Evolutionary conservation across 2,888 invertebrate genomes (phyloP).

Genomic region (Salpingus planirostris): DNA sequence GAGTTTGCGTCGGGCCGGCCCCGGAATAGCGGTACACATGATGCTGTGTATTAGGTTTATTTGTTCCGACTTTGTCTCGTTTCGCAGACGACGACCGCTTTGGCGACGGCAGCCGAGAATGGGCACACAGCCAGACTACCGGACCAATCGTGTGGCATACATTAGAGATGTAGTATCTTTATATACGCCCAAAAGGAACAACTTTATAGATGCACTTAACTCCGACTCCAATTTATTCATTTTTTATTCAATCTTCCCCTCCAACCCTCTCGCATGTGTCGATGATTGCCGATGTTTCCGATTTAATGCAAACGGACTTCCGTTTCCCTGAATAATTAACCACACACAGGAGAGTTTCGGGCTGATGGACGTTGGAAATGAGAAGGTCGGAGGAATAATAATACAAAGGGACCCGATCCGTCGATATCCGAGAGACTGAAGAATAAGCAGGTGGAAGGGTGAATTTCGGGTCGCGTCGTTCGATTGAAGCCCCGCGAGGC

Average conservation of each 20-base stretch:
- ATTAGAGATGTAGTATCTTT: conserved; percentile 12
- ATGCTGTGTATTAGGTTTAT: conserved; percentile 13
- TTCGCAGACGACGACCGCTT: conserved; percentile 10
- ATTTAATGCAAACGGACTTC: no score
- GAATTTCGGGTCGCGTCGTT: no score
- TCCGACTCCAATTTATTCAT: conserved; percentile 6
- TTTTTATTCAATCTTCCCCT: conserved; percentile 3
- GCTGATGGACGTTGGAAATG: no score
- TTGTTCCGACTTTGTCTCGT: conserved; percentile 10
- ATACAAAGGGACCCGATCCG: no score
- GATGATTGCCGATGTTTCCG: no score
- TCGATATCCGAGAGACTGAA: no score
- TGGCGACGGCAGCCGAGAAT: conserved; percentile 16
- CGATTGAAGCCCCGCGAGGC: no score
- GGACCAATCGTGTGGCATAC: conserved; percentile 13
- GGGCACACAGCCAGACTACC: conserved; percentile 19
- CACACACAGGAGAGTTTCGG: no score
- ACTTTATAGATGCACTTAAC: conserved; percentile 10
- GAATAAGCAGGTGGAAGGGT: no score
- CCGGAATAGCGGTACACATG: conserved; percentile 9
- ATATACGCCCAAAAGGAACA: conserved; percentile 9
- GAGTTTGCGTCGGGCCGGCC: conserved; percentile 10
- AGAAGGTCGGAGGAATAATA: no score
- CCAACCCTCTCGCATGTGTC: neutral
- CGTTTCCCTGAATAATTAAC: no score